Percentiles rank a stretch among this genome's conserved stretches.
Evolutionary conservation across 2,113 vertebrate species (phyloP).

Genomic region (Phodopus roborovskii): DNA sequence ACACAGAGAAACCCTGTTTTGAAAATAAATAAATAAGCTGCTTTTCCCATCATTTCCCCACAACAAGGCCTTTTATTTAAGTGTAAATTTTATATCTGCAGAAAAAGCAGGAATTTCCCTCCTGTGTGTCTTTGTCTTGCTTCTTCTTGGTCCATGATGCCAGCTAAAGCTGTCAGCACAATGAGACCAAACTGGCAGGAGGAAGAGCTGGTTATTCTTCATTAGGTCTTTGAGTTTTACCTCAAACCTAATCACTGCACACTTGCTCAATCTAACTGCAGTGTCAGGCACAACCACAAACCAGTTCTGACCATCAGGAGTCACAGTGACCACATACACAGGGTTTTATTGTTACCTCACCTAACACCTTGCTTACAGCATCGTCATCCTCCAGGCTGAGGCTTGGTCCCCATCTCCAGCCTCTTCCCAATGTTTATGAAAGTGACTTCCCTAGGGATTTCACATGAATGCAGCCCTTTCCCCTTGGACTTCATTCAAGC

Average conservation of each 20-base stretch:
- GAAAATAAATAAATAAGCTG: background rate
- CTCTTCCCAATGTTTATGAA: background rate
- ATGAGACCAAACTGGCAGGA: background rate
- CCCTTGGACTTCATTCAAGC: background rate
- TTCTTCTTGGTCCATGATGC: background rate
- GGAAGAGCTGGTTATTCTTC: background rate
- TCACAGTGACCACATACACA: background rate
- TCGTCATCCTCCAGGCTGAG: background rate
- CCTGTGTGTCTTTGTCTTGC: background rate
- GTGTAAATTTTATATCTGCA: background rate
- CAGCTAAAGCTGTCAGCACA: background rate
- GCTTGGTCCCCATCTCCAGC: background rate
- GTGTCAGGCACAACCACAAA: background rate
- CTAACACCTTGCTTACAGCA: too few relatives aligned
- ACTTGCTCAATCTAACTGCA: background rate
- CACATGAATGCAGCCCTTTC: background rate
- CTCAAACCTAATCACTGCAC: background rate
- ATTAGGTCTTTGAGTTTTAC: background rate
- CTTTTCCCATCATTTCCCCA: background rate
- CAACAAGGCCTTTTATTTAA: background rate
- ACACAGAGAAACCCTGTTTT: background rate
- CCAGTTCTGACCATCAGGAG: background rate
- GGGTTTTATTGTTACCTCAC: background rate
- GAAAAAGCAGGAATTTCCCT: background rate
- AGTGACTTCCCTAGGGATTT: background rate